Conservation (phyloP, 2,797 vertebrate species). For the Pseudochirops cupreus region DNA sequence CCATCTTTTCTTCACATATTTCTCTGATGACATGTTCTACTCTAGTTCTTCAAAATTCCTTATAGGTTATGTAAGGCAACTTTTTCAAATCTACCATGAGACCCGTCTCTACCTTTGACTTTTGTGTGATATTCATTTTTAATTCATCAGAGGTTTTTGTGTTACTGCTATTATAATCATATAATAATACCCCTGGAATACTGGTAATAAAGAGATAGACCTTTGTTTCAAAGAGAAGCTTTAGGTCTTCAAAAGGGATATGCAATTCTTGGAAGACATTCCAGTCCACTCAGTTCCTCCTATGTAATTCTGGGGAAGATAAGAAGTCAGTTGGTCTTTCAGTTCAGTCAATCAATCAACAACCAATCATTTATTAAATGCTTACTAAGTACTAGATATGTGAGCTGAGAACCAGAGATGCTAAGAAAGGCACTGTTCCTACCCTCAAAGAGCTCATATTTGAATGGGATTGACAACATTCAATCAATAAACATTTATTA, state of each 20-base stretch:
- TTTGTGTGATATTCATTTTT: neutral
- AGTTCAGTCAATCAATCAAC: neutral
- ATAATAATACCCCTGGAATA: neutral
- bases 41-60: neutral
- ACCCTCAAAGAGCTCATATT: neutral
- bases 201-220: neutral
- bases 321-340: neutral
- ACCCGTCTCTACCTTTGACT: neutral
- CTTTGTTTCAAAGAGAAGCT: neutral
- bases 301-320: neutral
- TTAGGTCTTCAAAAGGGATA: neutral
- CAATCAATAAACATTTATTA: neutral
- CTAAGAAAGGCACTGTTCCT: neutral
- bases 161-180: neutral
- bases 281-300: neutral
- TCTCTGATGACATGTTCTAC: neutral
- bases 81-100: neutral
- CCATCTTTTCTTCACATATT: neutral
- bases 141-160: neutral
- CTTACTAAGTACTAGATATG: neutral
- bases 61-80: neutral
- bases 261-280: neutral
- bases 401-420: neutral
- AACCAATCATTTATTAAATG: neutral
- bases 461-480: neutral